Conservation (phyloP, 2,888 invertebrate genomes). For the Synanthedon vespiformis region DNA sequence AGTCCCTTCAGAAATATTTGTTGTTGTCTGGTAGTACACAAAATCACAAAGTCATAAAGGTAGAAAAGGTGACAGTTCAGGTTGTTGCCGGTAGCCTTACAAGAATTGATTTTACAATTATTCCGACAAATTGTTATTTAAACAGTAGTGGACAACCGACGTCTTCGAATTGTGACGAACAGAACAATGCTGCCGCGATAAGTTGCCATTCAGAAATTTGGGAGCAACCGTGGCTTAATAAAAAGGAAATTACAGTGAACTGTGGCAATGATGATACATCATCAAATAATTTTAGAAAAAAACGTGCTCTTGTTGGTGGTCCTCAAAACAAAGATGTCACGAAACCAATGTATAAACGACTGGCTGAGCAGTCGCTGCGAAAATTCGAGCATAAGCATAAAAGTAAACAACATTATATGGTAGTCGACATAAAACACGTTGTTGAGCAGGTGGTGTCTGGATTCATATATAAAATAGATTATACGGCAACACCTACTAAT, state of each 20-base stretch:
- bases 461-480: slow-evolving; percentile 27
- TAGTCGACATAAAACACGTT: slow-evolving; percentile 28
- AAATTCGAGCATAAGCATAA: slow-evolving; percentile 13
- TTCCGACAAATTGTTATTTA: slow-evolving; percentile 8
- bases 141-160: not conserved
- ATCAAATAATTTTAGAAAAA: not conserved
- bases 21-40: slow-evolving; percentile 5
- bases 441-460: slow-evolving; percentile 27
- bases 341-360: slow-evolving; percentile 16
- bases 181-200: slow-evolving; percentile 24
- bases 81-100: slow-evolving; percentile 57
- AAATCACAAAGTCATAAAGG: slow-evolving; percentile 3
- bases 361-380: slow-evolving; percentile 27
- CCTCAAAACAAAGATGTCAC: slow-evolving; percentile 13
- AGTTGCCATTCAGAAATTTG: slow-evolving; percentile 61
- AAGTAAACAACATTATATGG: slow-evolving; percentile 13
- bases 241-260: slow-evolving; percentile 26
- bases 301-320: not conserved
- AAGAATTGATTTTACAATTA: slow-evolving; percentile 33
- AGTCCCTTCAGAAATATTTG: slow-evolving; percentile 19
- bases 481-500: slow-evolving; percentile 19
- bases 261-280: slow-evolving; percentile 7
- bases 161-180: not conserved
- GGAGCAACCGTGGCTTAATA: slow-evolving; percentile 68
- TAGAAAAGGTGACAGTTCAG: slow-evolving; percentile 23